phyloP scores from a whole-genome alignment of 2,888 invertebrate species.

The Cerastis rubricosa region DNA sequence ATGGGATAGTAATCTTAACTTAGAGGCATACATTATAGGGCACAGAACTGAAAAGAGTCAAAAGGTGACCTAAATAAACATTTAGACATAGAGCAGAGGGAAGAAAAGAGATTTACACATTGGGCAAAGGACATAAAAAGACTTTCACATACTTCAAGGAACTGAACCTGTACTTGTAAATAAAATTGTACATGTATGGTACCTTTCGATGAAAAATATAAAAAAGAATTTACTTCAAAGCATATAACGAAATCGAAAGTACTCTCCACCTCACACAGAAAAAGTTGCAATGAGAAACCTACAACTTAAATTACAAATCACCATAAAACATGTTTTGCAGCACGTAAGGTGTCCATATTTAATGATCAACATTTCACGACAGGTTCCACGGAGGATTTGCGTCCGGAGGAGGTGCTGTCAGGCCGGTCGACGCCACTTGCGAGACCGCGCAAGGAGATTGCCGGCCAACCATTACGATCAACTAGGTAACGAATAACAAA shows the following conservation, averaged over 20 bases:
- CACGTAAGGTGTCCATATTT: conserved; percentile 52
- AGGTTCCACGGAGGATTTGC: conserved; percentile 88
- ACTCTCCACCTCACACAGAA: conserved; percentile 1
- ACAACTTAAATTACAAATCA: conserved; percentile 42
- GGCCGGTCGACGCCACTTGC: conserved; percentile 93
- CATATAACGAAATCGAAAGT: conserved; percentile 29
- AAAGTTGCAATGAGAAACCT: conserved; percentile 26
- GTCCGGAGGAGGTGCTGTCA: conserved; percentile 88
- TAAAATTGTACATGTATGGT: neutral
- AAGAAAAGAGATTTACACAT: neutral
- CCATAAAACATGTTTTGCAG: conserved; percentile 40
- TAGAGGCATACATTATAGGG: neutral
- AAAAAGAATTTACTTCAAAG: neutral
- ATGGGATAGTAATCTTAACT: neutral
- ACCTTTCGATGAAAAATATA: neutral
- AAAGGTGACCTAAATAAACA: neutral
- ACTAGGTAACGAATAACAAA: conserved; percentile 88
- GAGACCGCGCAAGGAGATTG: conserved; percentile 92
- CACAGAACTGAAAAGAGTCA: neutral
- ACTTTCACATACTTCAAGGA: too few species aligned
- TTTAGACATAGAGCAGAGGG: neutral
- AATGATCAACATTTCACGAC: conserved; percentile 54
- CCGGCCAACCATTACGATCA: conserved; percentile 91
- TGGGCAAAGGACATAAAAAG: neutral
- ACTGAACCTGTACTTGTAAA: neutral